Evolutionary conservation across 2,888 invertebrate genomes (phyloP).

Genomic region (Rhodophaea formosa): DNA sequence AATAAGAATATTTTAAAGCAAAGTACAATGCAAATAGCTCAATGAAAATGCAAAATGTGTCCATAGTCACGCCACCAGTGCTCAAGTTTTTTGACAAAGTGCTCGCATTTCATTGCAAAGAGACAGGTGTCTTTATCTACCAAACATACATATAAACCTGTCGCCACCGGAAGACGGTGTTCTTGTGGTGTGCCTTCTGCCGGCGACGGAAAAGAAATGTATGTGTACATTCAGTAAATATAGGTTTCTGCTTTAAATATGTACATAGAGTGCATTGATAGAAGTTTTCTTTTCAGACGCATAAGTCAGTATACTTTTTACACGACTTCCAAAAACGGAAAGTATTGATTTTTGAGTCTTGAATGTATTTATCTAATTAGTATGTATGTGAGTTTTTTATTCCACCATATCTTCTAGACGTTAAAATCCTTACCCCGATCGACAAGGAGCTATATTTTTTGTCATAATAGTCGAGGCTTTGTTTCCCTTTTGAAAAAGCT

Average conservation of each 20-base stretch:
- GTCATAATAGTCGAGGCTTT: no score
- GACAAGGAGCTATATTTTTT: no score
- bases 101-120: neutral
- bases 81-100: neutral
- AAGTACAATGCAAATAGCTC: neutral
- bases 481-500: no score
- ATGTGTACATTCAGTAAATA: neutral
- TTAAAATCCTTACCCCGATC: no score
- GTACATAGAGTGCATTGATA: no score
- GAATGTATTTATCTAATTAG: no score
- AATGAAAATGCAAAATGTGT: neutral
- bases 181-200: slow-evolving; percentile 43
- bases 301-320: no score
- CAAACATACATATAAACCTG: neutral
- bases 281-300: no score
- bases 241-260: neutral
- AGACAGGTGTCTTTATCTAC: neutral
- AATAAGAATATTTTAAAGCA: neutral
- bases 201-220: slow-evolving; percentile 45
- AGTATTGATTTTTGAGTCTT: no score
- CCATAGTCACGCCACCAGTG: neutral
- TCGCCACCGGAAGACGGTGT: slow-evolving; percentile 47
- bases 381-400: no score
- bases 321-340: no score
- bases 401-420: no score